phyloP scores from a whole-genome alignment of 2,797 vertebrate genomes.

The Myiotriccus ornatus region DNA sequence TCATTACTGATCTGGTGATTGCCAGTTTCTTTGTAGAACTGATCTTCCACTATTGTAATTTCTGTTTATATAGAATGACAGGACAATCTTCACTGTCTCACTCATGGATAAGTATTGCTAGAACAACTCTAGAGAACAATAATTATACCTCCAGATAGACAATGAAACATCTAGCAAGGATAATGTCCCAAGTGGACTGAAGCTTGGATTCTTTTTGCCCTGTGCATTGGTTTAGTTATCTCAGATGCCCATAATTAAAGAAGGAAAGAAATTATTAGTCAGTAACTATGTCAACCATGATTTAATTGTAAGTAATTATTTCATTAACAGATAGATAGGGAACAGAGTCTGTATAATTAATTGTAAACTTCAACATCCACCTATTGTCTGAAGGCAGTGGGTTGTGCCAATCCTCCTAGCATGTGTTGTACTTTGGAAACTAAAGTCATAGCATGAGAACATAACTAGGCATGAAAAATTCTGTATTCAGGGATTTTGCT shows the following conservation, averaged over 20 bases:
- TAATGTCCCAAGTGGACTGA: background rate
- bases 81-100: background rate
- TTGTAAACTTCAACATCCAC: constrained; percentile 23
- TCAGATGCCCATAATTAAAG: constrained; percentile 11
- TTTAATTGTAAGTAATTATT: constrained; percentile 24
- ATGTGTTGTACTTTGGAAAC: constrained; percentile 23
- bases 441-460: background rate
- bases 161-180: background rate
- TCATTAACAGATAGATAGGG: constrained; percentile 16
- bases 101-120: background rate
- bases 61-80: background rate
- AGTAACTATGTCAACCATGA: background rate
- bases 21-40: background rate
- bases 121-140: background rate
- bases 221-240: background rate
- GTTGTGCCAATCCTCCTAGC: constrained; percentile 20
- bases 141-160: background rate
- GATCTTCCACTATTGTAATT: background rate
- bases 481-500: background rate
- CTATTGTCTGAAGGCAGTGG: background rate
- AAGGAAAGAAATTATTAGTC: background rate
- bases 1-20: background rate
- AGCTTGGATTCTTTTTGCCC: background rate
- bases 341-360: constrained; percentile 18
- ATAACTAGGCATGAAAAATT: constrained; percentile 24